phyloP scores from a whole-genome alignment of 2,888 invertebrate genomes.

The Lycophotia porphyrea region DNA sequence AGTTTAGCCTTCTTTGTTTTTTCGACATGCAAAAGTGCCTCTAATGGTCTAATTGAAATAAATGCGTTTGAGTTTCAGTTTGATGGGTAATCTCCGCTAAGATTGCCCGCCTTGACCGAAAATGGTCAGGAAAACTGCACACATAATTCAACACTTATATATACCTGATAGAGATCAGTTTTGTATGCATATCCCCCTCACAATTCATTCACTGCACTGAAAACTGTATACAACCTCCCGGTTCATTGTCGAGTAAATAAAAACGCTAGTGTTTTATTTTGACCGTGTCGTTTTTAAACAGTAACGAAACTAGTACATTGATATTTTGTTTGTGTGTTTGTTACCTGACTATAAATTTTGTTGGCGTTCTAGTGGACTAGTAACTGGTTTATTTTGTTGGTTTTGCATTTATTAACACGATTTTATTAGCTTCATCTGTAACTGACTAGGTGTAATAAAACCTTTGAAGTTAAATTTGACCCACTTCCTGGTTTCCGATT shows the following conservation, averaged over 20 bases:
- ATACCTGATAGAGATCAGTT: neutral
- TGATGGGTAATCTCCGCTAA: too few species aligned
- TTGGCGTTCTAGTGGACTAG: slow-evolving; percentile 10
- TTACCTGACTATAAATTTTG: slow-evolving; percentile 33
- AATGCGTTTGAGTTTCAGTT: too few species aligned
- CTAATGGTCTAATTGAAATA: too few species aligned
- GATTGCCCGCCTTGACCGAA: too few species aligned
- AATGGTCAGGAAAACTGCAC: too few species aligned
- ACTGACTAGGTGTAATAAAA: too few species aligned
- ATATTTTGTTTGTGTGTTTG: slow-evolving; percentile 15
- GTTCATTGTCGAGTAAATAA: slow-evolving; percentile 20
- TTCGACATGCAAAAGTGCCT: too few species aligned
- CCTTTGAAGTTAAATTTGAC: neutral
- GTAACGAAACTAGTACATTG: slow-evolving; percentile 17
- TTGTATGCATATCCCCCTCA: neutral
- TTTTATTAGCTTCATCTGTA: neutral
- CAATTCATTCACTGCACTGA: neutral
- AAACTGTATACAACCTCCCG: neutral
- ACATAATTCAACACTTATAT: neutral
- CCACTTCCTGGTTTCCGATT: neutral
- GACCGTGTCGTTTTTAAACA: slow-evolving; percentile 23
- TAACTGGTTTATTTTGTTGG: slow-evolving; percentile 6
- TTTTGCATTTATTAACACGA: neutral
- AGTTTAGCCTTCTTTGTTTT: too few species aligned
- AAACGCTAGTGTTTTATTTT: slow-evolving; percentile 17